Evolutionary conservation across 2,113 vertebrate species (phyloP), one percentile per base, ranked within the genome.

Genomic region (Garra rufa): DNA sequence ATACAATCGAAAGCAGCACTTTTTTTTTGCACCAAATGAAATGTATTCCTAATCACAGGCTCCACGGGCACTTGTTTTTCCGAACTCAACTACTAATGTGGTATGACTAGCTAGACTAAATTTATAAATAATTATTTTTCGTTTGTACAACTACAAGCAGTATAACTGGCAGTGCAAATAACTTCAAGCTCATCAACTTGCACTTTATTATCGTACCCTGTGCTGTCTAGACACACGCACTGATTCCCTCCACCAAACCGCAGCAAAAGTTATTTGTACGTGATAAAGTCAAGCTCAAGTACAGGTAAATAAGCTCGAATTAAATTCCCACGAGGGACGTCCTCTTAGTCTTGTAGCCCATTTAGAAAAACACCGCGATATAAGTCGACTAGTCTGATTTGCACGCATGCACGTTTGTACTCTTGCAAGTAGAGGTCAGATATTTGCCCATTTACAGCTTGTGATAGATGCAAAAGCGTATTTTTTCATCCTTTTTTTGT

Each of bases 121-220:
- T 65, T 10, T 46, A 67, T 67, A 80, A 80, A 80, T 80, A 80
- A 7, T 63, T 21, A 15, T 28, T 50, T n/a, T n/a, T 55, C n/a
- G n/a, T 43, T 71, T 7, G 8, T 44, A 44, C 26, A 71, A 55
- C 70, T 24, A 57, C 19, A 74, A 75, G 78, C 76, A 57, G 43
- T 75, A 55, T 28, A 75, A 87, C 55, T 81, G 85, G 82, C 86
- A 87, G 86, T 87, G 86, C 79, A 87, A 87, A 81, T 81, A 65
- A 73, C 24, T 81, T 75, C 77, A 85, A 85, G 73, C 74, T 85
- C 38, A 55, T 57, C 30, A 26, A 76, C 80, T 57, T 43, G 44
- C 76, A 79, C 76, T 48, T 80, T n/a, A 28, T 78, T 77, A n/a
- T 57, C 55, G 55, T 61, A 79, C 76, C 76, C 38, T 63, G 76